Percentiles rank a stretch among this genome's conserved stretches.
Conservation (phyloP, 2,797 vertebrate genomes). For the Enteromius argenteus region DNA sequence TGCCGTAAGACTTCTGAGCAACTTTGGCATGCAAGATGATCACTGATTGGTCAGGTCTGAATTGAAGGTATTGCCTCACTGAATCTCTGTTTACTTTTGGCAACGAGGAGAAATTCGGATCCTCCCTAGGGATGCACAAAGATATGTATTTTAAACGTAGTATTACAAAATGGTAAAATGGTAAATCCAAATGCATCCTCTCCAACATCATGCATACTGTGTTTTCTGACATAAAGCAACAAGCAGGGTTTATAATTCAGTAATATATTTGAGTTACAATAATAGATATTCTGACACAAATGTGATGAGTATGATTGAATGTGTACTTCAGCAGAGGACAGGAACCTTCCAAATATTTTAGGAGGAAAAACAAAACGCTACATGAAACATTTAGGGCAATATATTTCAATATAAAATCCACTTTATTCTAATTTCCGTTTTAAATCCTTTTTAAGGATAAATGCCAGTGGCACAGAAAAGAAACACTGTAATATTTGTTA, state of each 20-base stretch:
- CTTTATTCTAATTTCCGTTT: background rate
- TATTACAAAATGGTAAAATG: background rate
- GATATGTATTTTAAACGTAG: background rate
- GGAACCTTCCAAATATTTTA: background rate
- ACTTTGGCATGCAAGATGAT: conserved; percentile 93
- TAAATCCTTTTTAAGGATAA: background rate
- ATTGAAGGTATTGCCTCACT: conserved; percentile 78
- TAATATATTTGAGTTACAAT: background rate
- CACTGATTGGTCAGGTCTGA: conserved; percentile 83
- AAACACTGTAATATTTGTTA: too few species aligned
- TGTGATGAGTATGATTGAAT: background rate
- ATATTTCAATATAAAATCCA: background rate
- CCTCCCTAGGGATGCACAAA: conserved; percentile 61
- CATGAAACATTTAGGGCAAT: background rate
- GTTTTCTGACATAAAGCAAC: background rate
- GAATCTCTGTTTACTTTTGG: conserved; percentile 71
- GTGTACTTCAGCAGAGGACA: background rate
- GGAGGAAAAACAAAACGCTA: background rate
- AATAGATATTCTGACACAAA: background rate
- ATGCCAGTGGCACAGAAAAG: background rate
- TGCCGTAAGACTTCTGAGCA: conserved; percentile 96
- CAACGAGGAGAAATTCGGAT: conserved; percentile 63
- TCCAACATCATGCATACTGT: background rate
- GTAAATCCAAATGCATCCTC: background rate
- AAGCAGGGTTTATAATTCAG: background rate